Base-by-base conservation (phyloP, 2,797 vertebrate genomes). In the Silurus aristotelis region DNA sequence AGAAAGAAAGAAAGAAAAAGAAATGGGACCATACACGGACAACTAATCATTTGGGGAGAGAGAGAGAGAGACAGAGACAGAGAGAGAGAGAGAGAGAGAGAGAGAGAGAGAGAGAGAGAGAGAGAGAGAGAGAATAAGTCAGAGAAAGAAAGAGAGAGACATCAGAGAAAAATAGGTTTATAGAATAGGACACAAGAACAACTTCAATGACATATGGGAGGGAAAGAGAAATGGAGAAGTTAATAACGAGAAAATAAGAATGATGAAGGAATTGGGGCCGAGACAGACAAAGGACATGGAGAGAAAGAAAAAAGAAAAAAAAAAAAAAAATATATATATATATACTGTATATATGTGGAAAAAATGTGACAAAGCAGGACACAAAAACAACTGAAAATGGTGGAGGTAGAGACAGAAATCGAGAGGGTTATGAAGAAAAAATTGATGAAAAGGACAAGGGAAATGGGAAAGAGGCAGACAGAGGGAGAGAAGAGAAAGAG, bases 401-500 rank as follows among this genome's bases (percentile, higher is more conserved):
- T 27, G 56, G 14, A 19, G 6, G 8, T 9, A 2, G 9, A 61
- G 5, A 38, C 14, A 56, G 1, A 56, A 20, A 38, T 14, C 2
- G 5, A 38, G 5, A 25, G 3, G 43, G 14, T 66, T 15, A 25
- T 20, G 31, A 60, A 31, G 7, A 70, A 3, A n/a, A 19, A 2
- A 2, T 6, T 58, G 48, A 48, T 52, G 10, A 56, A 70, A 13
- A 60, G 25, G 58, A 17, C 77, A 58, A 22, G 2, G 73, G 63
- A 17, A 20, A 83, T 6, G 3, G 12, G 6, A 66, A 20, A 3
- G 19, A 66, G 52, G 31, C 8, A 63, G 55, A 48, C 77, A 6
- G 52, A 58, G 80, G 58, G 77, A 43, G 67, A 17, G 77, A 60
- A 58, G 52, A 52, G 48, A 78, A 55, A 61, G 56, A 63, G 48